phyloP scores from a whole-genome alignment of 1,140 invertebrate species.

The Dinoponera quadriceps region DNA sequence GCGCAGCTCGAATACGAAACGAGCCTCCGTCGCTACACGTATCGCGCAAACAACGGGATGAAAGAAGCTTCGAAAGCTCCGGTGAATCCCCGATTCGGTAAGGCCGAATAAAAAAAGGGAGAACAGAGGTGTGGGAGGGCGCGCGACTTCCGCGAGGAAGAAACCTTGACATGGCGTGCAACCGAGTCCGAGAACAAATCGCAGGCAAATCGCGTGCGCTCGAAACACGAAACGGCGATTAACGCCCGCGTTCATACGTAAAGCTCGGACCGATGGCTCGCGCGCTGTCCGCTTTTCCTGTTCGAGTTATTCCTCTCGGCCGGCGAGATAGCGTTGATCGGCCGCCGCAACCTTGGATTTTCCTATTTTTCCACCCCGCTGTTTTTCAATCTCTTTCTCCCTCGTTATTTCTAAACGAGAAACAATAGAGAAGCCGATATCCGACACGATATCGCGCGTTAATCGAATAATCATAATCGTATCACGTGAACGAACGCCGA shows the following conservation, averaged over 20 bases:
- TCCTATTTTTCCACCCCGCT: too few species aligned
- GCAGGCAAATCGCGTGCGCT: slow-evolving; percentile 44
- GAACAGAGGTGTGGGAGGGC: not conserved
- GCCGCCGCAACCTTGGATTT: too few species aligned
- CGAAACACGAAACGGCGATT: slow-evolving; percentile 43
- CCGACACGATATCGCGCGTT: too few species aligned
- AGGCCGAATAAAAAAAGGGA: not conserved
- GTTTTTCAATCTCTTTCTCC: too few species aligned
- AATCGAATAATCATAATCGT: too few species aligned
- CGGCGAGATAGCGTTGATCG: not conserved
- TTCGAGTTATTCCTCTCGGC: slow-evolving; percentile 27
- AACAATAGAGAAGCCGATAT: too few species aligned
- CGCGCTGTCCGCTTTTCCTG: slow-evolving; percentile 22
- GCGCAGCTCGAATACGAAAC: not conserved
- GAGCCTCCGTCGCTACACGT: not conserved
- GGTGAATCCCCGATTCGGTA: not conserved
- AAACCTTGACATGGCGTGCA: slow-evolving; percentile 55
- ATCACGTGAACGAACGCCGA: too few species aligned
- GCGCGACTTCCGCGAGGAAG: slow-evolving; percentile 4
- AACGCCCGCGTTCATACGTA: slow-evolving; percentile 19
- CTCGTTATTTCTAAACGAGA: too few species aligned
- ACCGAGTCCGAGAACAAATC: slow-evolving; percentile 32
- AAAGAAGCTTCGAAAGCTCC: too few species aligned
- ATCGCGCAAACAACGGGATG: not conserved
- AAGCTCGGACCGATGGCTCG: slow-evolving; percentile 41